Evolutionary conservation across 2,797 vertebrate genomes (phyloP).

Genomic region (Sebastes minor): DNA sequence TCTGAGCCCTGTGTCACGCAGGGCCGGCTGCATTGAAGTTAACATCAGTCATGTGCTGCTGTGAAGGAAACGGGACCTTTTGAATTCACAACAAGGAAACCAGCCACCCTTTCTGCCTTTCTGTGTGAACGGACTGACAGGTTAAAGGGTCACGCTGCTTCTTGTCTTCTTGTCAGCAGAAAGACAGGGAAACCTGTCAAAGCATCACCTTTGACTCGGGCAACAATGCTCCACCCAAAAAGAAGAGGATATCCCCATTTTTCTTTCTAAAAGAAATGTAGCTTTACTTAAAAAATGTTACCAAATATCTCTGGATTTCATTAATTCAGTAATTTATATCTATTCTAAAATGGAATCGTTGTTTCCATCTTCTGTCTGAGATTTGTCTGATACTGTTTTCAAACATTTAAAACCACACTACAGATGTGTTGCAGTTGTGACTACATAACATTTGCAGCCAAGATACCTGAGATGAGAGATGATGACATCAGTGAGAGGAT

Average conservation of each 20-base stretch:
- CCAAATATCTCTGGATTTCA: neutral
- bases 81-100: constrained; percentile 49
- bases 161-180: constrained; percentile 18
- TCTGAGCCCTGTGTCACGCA: constrained; percentile 35
- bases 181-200: constrained; percentile 8
- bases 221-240: neutral
- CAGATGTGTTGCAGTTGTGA: neutral
- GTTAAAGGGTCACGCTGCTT: constrained; percentile 46
- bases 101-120: constrained; percentile 27
- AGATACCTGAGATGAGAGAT: neutral
- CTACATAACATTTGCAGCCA: neutral
- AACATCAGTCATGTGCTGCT: constrained; percentile 46
- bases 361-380: neutral
- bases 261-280: neutral
- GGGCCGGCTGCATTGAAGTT: constrained; percentile 30
- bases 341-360: neutral
- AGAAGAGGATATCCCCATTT: neutral
- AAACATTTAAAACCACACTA: neutral
- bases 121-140: constrained; percentile 24
- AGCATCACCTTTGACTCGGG: constrained; percentile 14
- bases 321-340: neutral
- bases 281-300: neutral
- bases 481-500: neutral
- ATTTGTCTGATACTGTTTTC: neutral
- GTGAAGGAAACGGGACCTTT: constrained; percentile 62